Percentiles rank a stretch among this genome's conserved stretches.
phyloP scores from a whole-genome alignment of 2,113 vertebrate species.

The Ophiodon elongatus region DNA sequence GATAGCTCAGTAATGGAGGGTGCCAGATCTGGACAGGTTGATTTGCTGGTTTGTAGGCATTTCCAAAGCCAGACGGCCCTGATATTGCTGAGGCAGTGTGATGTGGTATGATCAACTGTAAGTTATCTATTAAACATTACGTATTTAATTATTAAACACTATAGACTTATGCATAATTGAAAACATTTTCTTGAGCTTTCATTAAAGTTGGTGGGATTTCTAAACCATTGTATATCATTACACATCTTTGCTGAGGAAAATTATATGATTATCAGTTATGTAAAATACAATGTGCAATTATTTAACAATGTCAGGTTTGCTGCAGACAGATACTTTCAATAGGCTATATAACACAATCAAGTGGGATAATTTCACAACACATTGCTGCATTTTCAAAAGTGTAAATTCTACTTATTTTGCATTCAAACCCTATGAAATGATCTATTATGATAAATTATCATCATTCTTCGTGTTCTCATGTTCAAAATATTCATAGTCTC shows the following conservation, averaged over 20 bases:
- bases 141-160: constrained; percentile 7
- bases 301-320: background rate
- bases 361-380: no score
- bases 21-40: background rate
- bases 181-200: background rate
- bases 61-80: background rate
- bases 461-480: background rate
- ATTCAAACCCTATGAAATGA: background rate
- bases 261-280: background rate
- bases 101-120: background rate
- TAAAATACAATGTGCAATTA: background rate
- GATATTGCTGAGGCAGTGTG: background rate
- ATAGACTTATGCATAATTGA: constrained; percentile 7
- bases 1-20: background rate
- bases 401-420: background rate
- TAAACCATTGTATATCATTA: background rate
- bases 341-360: background rate
- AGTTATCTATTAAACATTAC: constrained; percentile 12
- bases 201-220: background rate
- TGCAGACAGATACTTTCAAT: background rate
- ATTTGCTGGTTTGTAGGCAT: background rate
- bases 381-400: background rate
- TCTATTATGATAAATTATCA: background rate
- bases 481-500: background rate
- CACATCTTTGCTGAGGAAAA: background rate